These are phyloP conservation scores for Tachina grossa DNA, from an alignment of 2,888 invertebrate species.

Conservation along the genomic window DNA sequence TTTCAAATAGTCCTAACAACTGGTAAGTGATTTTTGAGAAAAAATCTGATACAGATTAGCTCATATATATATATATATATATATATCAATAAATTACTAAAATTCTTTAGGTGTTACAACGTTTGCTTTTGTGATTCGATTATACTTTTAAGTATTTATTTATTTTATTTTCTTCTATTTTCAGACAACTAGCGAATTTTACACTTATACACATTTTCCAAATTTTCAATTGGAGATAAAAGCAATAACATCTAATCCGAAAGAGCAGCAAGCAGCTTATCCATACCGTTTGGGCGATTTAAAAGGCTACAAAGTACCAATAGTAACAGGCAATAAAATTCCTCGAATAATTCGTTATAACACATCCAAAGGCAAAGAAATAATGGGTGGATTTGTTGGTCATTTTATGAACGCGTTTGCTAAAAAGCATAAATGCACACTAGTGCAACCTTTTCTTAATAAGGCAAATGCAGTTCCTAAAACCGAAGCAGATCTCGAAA, in stretches of 20 bases:
- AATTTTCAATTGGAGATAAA: conserved; percentile 73
- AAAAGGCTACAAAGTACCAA: conserved; percentile 73
- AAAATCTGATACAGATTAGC: no score
- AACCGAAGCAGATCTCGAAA: conserved; percentile 72
- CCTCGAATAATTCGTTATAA: conserved; percentile 77
- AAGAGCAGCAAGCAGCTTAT: conserved; percentile 68
- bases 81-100: no score
- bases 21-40: no score
- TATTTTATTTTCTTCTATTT: not conserved
- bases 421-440: conserved; percentile 74
- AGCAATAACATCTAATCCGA: fast-evolving
- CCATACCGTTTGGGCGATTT: conserved; percentile 75
- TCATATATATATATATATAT: no score
- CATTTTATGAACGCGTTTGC: conserved; percentile 76
- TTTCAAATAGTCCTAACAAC: no score
- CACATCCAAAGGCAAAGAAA: conserved; percentile 60
- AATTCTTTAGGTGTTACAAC: no score
- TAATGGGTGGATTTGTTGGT: conserved; percentile 75
- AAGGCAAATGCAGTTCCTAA: conserved; percentile 22
- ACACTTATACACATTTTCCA: conserved; percentile 77
- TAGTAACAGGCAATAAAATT: conserved; percentile 75
- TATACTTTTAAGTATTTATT: not conserved
- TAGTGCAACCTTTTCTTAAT: conserved; percentile 71
- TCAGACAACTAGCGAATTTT: conserved; percentile 72
- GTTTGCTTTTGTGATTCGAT: no score